phyloP scores from a whole-genome alignment of 2,113 vertebrate species.

The Camelus dromedarius region DNA sequence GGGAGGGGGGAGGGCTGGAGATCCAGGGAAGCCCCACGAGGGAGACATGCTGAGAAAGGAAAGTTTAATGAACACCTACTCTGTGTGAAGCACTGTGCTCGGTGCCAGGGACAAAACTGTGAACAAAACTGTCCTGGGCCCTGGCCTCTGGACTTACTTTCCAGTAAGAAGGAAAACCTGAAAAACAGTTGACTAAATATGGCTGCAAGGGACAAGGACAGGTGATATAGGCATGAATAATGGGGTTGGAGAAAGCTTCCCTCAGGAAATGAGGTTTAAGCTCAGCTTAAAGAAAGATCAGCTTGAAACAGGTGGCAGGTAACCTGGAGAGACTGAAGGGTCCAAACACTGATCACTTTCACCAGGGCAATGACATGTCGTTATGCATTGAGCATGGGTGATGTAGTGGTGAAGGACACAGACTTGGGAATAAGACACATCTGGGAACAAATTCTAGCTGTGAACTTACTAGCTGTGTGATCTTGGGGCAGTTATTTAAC shows the following conservation, averaged over 20 bases:
- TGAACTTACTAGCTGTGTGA: constrained; percentile 20
- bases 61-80: constrained; percentile 43
- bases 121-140: background rate
- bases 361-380: background rate
- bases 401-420: background rate
- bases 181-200: background rate
- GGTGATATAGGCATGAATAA: background rate
- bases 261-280: background rate
- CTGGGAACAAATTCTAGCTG: constrained; percentile 24
- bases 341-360: background rate
- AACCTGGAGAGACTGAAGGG: background rate
- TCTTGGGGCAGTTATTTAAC: constrained; percentile 28
- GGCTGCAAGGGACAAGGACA: background rate
- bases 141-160: background rate
- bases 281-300: constrained; percentile 1
- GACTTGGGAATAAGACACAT: background rate
- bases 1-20: background rate
- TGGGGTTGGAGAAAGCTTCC: background rate
- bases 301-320: background rate
- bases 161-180: background rate
- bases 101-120: background rate
- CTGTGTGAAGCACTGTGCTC: background rate
- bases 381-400: background rate
- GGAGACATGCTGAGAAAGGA: background rate
- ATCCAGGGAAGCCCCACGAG: background rate